Evolutionary conservation across 1,140 invertebrate species (phyloP).

Genomic region (Reticulitermes speratus): DNA sequence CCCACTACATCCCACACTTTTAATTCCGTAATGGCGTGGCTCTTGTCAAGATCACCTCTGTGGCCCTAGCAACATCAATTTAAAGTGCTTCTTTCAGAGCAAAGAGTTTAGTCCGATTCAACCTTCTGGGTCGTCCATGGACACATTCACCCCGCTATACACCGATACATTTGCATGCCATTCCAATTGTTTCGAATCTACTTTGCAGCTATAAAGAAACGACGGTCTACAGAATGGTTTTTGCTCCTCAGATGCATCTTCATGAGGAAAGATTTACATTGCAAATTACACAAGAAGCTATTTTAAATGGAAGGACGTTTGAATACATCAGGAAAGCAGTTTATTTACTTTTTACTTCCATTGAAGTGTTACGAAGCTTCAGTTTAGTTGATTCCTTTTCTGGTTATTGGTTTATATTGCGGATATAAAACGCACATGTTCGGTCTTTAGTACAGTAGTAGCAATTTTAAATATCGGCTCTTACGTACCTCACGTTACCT

Average conservation of each 20-base stretch:
- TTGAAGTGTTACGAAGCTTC: not conserved
- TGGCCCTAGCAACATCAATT: conserved; percentile 2
- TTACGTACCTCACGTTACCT: not conserved
- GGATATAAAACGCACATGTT: not conserved
- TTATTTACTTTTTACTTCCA: not conserved
- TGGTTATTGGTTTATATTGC: not conserved
- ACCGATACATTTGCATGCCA: conserved; percentile 13
- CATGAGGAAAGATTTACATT: not conserved
- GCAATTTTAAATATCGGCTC: not conserved
- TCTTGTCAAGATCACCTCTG: not conserved
- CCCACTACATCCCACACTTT: not conserved
- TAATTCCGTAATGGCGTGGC: not conserved
- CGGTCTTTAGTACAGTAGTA: not conserved
- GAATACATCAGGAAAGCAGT: not conserved
- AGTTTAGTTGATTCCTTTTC: not conserved
- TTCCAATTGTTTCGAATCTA: not conserved
- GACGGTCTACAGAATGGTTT: not conserved
- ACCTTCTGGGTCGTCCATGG: not conserved
- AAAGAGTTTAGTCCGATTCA: not conserved
- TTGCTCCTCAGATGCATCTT: not conserved
- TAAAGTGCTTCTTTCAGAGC: not conserved
- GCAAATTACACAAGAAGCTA: not conserved
- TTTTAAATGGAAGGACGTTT: conserved; percentile 1
- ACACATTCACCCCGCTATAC: too few species aligned
- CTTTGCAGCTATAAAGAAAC: not conserved